Percentiles rank a stretch among this genome's conserved stretches.
These are phyloP conservation scores for Cantharis rufa DNA, from an alignment of 2,888 invertebrate species.

Conservation along the genomic window DNA sequence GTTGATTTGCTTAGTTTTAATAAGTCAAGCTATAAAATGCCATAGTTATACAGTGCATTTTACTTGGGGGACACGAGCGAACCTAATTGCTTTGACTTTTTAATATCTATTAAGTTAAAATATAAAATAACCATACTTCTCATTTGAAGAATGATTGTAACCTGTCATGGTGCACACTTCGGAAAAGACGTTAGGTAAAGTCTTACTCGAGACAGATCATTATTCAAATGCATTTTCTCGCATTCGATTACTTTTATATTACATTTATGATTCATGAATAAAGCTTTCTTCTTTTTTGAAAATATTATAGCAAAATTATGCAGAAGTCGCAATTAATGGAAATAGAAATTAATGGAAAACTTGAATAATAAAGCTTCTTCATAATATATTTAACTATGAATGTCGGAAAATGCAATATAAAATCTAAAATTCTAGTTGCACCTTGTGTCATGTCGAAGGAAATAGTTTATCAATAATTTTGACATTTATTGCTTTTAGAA, in stretches of 20 bases:
- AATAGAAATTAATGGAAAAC: not conserved
- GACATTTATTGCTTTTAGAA: not conserved
- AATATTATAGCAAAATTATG: not conserved
- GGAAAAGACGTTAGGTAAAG: not conserved
- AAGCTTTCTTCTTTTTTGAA: not conserved
- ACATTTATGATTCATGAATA: not conserved
- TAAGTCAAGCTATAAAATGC: no score
- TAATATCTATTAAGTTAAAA: not conserved
- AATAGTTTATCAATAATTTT: slow-evolving; percentile 2
- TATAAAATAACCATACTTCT: not conserved
- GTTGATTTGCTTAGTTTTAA: no score
- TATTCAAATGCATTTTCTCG: not conserved
- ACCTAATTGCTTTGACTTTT: no score
- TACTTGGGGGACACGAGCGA: no score
- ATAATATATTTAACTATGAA: not conserved
- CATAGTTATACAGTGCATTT: no score
- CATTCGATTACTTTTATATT: not conserved
- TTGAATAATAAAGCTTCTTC: not conserved
- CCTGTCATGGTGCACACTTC: not conserved
- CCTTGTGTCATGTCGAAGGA: not conserved
- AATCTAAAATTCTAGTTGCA: not conserved
- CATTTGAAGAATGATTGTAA: not conserved
- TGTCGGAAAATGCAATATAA: not conserved
- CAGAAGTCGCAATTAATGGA: not conserved
- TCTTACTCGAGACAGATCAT: not conserved